phyloP scores from a whole-genome alignment of 2,797 vertebrate genomes.

The Takifugu rubripes region DNA sequence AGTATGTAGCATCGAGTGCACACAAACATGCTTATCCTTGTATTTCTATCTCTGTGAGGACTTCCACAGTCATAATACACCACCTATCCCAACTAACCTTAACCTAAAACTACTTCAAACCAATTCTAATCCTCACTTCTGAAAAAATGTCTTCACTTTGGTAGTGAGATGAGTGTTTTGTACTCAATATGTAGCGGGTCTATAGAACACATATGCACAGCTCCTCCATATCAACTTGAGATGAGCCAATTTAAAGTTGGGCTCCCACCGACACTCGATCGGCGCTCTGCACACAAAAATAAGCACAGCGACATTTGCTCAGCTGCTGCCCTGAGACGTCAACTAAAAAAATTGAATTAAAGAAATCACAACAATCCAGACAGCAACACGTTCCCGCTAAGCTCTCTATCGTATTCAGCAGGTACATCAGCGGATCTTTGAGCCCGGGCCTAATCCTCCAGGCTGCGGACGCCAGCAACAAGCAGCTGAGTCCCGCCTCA shows the following conservation, averaged over 20 bases:
- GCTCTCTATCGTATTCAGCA: constrained; percentile 18
- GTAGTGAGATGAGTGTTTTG: too few relatives aligned
- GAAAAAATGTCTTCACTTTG: too few relatives aligned
- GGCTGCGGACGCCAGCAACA: constrained; percentile 52
- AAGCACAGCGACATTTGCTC: constrained; percentile 5
- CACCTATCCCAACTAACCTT: too few relatives aligned
- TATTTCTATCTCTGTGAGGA: too few relatives aligned
- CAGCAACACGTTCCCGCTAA: constrained; percentile 8
- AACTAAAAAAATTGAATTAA: neutral
- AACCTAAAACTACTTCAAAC: too few relatives aligned
- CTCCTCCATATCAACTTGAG: constrained; percentile 19
- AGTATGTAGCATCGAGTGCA: too few relatives aligned
- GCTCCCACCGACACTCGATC: neutral
- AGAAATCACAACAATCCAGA: neutral
- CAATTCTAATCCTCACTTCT: too few relatives aligned
- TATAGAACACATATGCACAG: too few relatives aligned
- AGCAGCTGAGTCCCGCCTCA: constrained; percentile 39
- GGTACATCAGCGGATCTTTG: constrained; percentile 16
- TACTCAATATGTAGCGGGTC: too few relatives aligned
- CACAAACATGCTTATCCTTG: too few relatives aligned
- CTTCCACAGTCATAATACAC: too few relatives aligned
- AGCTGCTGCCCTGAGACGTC: neutral
- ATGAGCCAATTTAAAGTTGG: constrained; percentile 13
- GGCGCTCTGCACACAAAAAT: constrained; percentile 5
- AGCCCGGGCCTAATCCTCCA: constrained; percentile 32